Percentiles rank a stretch among this genome's conserved stretches.
Conservation (phyloP, 2,888 invertebrate species). For the Ryuthela nishihirai region DNA sequence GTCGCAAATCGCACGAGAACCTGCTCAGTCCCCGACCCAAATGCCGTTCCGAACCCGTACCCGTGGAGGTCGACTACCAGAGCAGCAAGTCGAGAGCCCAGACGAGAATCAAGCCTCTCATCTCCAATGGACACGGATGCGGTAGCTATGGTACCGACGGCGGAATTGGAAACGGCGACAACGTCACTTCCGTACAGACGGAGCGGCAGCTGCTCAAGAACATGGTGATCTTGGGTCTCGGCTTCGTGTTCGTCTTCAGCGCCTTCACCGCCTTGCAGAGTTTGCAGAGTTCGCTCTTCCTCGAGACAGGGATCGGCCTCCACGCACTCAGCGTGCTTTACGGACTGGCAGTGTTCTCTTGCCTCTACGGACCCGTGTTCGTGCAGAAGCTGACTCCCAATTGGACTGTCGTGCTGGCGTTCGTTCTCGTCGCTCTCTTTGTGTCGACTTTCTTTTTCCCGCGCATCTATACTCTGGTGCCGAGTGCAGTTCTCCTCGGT, state of each 20-base stretch:
- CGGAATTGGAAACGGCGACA: conserved; percentile 4
- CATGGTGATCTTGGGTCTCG: conserved; percentile 35
- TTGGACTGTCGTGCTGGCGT: conserved; percentile 39
- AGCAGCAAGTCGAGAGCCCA: conserved; percentile 27
- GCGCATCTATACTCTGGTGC: conserved; percentile 32
- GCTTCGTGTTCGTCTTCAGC: conserved; percentile 38
- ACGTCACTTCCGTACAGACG: conserved; percentile 28
- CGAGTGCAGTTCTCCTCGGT: conserved; percentile 34
- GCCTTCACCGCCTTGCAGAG: conserved; percentile 35
- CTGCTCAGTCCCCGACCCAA: conserved; percentile 26
- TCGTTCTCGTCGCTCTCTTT: conserved; percentile 37
- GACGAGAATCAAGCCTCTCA: conserved; percentile 25
- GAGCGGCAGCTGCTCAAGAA: conserved; percentile 38
- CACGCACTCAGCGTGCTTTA: conserved; percentile 31
- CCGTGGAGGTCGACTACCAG: conserved; percentile 29
- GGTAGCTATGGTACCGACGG: conserved; percentile 24
- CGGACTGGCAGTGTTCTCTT: conserved; percentile 32
- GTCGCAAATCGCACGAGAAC: conserved; percentile 30
- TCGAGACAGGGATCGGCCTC: conserved; percentile 32
- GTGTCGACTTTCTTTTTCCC: conserved; percentile 41
- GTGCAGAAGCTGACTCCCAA: conserved; percentile 37
- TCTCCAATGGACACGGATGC: conserved; percentile 8
- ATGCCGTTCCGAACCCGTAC: conserved; percentile 18
- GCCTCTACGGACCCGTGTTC: conserved; percentile 37
- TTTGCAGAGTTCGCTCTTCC: conserved; percentile 36